Evolutionary conservation across 2,113 vertebrate species (phyloP).

Genomic region (Abramis brama): DNA sequence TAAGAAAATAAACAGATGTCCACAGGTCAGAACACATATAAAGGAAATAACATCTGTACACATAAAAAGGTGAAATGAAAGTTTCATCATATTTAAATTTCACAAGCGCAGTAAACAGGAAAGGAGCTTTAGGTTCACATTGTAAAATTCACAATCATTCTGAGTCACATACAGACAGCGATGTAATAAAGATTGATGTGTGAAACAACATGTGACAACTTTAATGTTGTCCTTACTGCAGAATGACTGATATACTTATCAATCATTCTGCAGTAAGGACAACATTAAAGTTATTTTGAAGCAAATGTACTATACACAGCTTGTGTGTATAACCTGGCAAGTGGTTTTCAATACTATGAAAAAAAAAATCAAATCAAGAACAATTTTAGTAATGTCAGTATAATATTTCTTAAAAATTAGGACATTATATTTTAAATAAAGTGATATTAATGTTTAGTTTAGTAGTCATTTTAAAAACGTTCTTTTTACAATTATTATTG

Average conservation of each 20-base stretch:
- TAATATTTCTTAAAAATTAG: background rate
- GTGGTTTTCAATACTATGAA: background rate
- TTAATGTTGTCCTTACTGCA: too few species aligned
- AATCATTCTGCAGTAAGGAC: background rate
- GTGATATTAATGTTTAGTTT: too few species aligned
- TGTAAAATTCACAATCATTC: background rate
- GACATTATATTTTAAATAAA: too few species aligned
- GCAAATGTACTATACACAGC: background rate
- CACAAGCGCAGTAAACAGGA: background rate
- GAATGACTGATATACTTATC: background rate
- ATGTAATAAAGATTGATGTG: background rate
- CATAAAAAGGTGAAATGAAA: background rate
- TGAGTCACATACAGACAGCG: slow-evolving; percentile 1
- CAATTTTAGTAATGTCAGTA: background rate
- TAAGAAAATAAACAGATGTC: slow-evolving; percentile 41
- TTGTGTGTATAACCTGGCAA: background rate
- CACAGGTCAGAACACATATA: slow-evolving; percentile 43
- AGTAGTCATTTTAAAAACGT: too few species aligned
- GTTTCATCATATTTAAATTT: background rate
- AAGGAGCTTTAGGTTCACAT: background rate
- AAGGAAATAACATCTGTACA: background rate
- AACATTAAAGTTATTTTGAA: background rate
- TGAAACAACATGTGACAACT: too few species aligned
- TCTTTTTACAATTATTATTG: too few species aligned
- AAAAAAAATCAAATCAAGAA: background rate